Conservation (phyloP, 2,888 invertebrate genomes). For the Synanthedon tipuliformis region DNA sequence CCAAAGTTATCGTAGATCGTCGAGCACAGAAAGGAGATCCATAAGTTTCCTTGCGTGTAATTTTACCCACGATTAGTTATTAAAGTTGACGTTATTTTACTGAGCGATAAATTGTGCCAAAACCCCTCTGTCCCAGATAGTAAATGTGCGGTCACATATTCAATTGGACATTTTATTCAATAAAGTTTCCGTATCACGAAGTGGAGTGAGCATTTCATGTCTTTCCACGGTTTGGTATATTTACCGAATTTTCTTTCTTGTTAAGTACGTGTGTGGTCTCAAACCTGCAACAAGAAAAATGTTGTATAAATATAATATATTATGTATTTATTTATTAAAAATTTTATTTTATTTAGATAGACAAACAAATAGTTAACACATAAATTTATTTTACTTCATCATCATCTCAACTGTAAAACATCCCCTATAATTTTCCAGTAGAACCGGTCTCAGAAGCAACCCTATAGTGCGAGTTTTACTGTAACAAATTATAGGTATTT, state of each 20-base stretch:
- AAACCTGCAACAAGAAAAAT: background rate
- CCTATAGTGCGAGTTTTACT: too few species aligned
- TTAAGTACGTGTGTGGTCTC: background rate
- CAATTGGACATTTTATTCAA: conserved; percentile 11
- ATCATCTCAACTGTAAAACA: too few species aligned
- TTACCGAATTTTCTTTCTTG: background rate
- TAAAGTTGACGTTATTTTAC: conserved; percentile 21
- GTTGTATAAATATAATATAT: too few species aligned
- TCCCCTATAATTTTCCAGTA: too few species aligned
- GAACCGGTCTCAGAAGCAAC: too few species aligned
- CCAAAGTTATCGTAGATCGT: background rate
- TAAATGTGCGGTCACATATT: conserved; percentile 21
- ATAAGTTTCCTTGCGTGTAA: conserved; percentile 10
- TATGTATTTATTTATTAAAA: too few species aligned
- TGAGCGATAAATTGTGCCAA: conserved; percentile 23
- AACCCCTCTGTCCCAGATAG: conserved; percentile 12
- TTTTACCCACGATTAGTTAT: conserved; percentile 31
- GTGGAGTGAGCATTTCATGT: background rate
- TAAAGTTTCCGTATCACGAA: conserved; percentile 1
- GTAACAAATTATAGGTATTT: too few species aligned
- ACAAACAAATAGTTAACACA: too few species aligned
- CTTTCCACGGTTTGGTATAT: background rate
- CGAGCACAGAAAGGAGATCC: background rate
- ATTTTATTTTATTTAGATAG: too few species aligned
- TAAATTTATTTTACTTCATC: too few species aligned